These are phyloP conservation scores for Drosophila athabasca DNA, from an alignment of 1,140 invertebrate genomes.

Conservation along the genomic window DNA sequence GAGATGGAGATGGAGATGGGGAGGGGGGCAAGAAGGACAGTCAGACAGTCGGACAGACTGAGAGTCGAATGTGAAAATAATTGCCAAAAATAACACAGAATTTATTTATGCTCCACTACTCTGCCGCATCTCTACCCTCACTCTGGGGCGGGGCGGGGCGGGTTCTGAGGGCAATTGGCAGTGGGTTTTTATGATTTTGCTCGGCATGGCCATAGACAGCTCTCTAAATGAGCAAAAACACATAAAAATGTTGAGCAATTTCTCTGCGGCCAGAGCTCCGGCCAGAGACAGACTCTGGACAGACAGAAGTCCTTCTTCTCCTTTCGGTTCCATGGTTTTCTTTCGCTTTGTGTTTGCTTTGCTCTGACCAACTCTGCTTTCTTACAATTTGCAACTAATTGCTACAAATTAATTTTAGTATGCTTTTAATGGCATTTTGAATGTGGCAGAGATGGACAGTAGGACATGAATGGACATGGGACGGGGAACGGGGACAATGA, in stretches of 20 bases:
- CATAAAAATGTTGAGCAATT: slow-evolving; percentile 80
- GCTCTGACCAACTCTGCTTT: slow-evolving; percentile 44
- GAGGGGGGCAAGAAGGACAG: background rate
- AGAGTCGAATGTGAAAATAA: slow-evolving; percentile 79
- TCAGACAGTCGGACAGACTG: slow-evolving; percentile 35
- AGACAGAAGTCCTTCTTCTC: slow-evolving; percentile 1
- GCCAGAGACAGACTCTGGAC: slow-evolving; percentile 20
- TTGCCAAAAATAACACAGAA: slow-evolving; percentile 79
- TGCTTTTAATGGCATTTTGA: slow-evolving; percentile 81
- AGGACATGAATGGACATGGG: too few species aligned
- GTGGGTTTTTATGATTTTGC: slow-evolving; percentile 74
- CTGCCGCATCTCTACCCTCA: background rate
- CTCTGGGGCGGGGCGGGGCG: background rate
- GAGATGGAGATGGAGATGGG: slow-evolving; percentile 7
- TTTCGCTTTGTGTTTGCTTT: slow-evolving; percentile 38
- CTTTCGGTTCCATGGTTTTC: slow-evolving; percentile 2
- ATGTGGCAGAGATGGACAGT: slow-evolving; percentile 64
- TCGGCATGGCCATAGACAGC: slow-evolving; percentile 57
- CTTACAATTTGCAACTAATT: slow-evolving; percentile 81
- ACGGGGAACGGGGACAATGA: slow-evolving; percentile 41
- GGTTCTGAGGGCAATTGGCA: slow-evolving; percentile 40
- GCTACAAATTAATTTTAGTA: slow-evolving; percentile 82
- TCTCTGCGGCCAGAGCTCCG: slow-evolving; percentile 27
- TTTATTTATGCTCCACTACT: slow-evolving; percentile 75
- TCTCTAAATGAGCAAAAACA: slow-evolving; percentile 76